Base-by-base conservation (phyloP, 2,113 vertebrate species). In the Lophura nycthemera region DNA sequence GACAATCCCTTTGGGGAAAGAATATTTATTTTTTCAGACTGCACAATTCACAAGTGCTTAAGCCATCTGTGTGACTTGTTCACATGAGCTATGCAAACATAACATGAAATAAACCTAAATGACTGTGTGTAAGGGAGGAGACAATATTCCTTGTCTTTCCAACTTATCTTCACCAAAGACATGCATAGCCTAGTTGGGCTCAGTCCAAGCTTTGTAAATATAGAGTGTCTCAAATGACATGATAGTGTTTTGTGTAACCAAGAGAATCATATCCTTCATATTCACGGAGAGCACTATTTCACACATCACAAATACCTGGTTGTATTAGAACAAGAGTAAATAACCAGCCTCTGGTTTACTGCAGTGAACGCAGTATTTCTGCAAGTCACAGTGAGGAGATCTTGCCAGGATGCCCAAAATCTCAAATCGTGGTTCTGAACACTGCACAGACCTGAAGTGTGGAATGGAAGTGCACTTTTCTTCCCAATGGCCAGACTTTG, bases 331-430 rank as follows among this genome's bases (percentile, higher is more conserved):
- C 7, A 36, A 45, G 19, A 11, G 64, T 11, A 16, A 69, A 82
- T 86, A 85, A 36, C 1, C 10, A 83, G 45, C 29, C 42, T 50
- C 64, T 76, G 56, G 61, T 47, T 71, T 9, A 38, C 38, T 38
- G 59, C 34, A 19, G 29, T 64, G 40, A 76, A 64, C 19, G 72
- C 50, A 65, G 40, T 13, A 48, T 92, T 89, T 89, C 76, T 93
- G 75, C 79, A 92, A 92, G 87, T 92, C 91, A 91, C 43, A 21
- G 50, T 8, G 50, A 59, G 52, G 75, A 71, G 87, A 56, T 30
- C 32, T 47, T 84, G 67, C 78, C 94, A 96, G 82, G 56, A 60
- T 83, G 75, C 79, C 75, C 78, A 16, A 79, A 85, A 85, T 73
- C 43, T 87, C 54, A 32, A 32, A n/a, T 9, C 5, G 13, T 36